Evolutionary conservation across 2,888 invertebrate genomes (phyloP).

Genomic region (Scaptomyza cyrtandrae): DNA sequence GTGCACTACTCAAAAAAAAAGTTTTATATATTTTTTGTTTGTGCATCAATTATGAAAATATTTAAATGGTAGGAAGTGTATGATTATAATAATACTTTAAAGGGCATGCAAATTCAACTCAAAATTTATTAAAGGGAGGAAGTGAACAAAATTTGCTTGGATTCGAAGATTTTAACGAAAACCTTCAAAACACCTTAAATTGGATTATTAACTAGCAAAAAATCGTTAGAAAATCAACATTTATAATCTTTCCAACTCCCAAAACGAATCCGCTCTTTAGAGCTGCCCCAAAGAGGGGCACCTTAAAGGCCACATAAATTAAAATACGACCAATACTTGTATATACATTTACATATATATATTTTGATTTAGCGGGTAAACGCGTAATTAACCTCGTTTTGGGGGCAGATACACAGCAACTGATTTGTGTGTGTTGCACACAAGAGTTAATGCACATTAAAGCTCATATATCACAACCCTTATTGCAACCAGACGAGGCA

Average conservation of each 20-base stretch:
- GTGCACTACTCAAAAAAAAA: conserved; percentile 16
- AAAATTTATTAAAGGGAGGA: conserved; percentile 12
- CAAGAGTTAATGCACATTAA: conserved; percentile 71
- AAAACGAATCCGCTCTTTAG: no score
- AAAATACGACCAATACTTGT: no score
- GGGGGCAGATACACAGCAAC: background rate
- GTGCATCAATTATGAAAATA: conserved; percentile 64
- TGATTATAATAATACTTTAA: conserved; percentile 51
- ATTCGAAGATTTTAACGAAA: background rate
- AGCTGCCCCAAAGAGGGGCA: conserved; percentile 9
- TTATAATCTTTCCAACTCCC: background rate
- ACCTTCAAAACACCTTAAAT: background rate
- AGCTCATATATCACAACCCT: conserved; percentile 74
- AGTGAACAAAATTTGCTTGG: background rate
- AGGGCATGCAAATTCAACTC: conserved; percentile 42
- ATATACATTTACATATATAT: conserved; percentile 48
- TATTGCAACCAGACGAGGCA: background rate
- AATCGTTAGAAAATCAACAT: conserved; percentile 16
- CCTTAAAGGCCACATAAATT: conserved; percentile 59
- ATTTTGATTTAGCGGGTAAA: conserved; percentile 64
- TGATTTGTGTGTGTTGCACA: conserved; percentile 16
- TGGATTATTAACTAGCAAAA: background rate
- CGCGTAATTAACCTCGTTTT: conserved; percentile 73
- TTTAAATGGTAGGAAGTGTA: conserved; percentile 72
- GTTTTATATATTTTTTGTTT: background rate